phyloP scores from a whole-genome alignment of 2,888 invertebrate genomes.

The Idaea aversata region DNA sequence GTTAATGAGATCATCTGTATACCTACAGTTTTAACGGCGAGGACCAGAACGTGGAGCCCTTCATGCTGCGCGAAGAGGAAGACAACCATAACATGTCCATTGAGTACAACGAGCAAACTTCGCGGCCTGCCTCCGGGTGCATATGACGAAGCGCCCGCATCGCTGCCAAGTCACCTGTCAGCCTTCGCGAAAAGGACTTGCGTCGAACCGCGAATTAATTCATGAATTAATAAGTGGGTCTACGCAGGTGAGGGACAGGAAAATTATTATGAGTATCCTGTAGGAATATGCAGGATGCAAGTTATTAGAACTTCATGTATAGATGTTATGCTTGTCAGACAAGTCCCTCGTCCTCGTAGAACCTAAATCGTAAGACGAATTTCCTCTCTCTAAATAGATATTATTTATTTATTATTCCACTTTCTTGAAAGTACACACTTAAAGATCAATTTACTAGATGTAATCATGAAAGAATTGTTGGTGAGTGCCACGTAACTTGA shows the following conservation, averaged over 20 bases:
- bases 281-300: neutral
- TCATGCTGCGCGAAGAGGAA: conserved; percentile 58
- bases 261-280: neutral
- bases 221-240: neutral
- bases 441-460: neutral
- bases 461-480: neutral
- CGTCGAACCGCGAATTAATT: neutral
- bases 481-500: neutral
- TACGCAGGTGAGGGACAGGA: neutral
- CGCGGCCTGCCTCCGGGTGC: conserved; percentile 33
- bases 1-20: neutral
- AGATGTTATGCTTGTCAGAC: too few relatives aligned
- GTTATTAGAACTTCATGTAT: too few relatives aligned
- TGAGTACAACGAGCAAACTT: conserved; percentile 39
- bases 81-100: conserved; percentile 61
- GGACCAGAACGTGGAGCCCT: conserved; percentile 66
- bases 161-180: conserved; percentile 13
- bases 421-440: neutral
- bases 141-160: conserved; percentile 46
- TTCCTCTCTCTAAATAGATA: neutral
- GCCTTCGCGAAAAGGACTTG: conserved; percentile 16
- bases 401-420: neutral
- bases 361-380: neutral
- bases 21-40: conserved; percentile 58
- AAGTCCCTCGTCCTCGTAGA: neutral